Evolutionary conservation across 2,113 vertebrate species (phyloP).

Genomic region (Psittacus erithacus): DNA sequence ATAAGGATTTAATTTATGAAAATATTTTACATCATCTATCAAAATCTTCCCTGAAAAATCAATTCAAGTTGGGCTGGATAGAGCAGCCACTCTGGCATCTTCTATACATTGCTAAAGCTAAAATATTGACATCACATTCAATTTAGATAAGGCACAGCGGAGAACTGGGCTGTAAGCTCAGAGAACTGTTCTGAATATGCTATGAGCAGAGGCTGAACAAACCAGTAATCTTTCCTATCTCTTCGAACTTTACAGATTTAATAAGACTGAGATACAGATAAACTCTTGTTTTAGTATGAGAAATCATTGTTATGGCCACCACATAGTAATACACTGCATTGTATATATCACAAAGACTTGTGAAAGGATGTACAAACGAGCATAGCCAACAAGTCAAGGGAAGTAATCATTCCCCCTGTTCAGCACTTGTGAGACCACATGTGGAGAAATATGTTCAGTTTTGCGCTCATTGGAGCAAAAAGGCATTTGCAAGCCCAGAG

Average conservation of each 20-base stretch:
- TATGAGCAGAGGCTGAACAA: neutral
- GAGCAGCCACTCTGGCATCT: neutral
- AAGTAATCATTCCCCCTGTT: neutral
- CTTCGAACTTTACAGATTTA: neutral
- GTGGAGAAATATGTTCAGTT: neutral
- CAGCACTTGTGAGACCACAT: neutral
- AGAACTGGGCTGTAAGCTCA: neutral
- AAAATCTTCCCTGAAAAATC: neutral
- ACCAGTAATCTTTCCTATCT: neutral
- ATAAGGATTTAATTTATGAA: neutral
- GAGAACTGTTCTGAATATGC: neutral
- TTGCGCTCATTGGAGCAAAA: neutral
- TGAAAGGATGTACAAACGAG: neutral
- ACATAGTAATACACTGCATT: neutral
- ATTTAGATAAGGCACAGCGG: neutral
- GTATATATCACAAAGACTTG: neutral
- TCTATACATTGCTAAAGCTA: neutral
- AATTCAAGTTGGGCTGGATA: neutral
- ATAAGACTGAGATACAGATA: neutral
- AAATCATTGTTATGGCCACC: neutral
- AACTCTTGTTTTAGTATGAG: neutral
- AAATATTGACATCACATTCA: neutral
- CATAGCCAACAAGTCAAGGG: neutral
- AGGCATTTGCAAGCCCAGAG: neutral
- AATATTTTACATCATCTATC: neutral